Conservation (phyloP, 2,888 invertebrate species). For the Dione vanillae region DNA sequence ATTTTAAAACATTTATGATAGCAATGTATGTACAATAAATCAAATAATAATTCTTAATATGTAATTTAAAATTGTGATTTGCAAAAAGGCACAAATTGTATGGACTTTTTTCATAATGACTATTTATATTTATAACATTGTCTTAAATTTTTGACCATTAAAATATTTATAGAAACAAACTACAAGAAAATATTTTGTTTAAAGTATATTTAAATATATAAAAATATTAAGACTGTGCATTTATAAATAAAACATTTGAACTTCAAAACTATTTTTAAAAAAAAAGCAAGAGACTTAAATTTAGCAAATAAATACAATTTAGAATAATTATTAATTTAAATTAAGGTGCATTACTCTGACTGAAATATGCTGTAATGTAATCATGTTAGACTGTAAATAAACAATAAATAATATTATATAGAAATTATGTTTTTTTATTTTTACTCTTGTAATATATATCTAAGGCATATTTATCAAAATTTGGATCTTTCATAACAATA, state of each 20-base stretch:
- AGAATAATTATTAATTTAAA: neutral
- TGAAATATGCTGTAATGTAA: slow-evolving; percentile 55
- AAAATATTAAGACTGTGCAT: neutral
- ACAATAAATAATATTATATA: slow-evolving; percentile 43
- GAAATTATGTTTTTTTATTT: slow-evolving; percentile 57
- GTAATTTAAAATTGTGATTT: neutral
- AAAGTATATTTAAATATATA: neutral
- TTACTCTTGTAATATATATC: slow-evolving; percentile 80
- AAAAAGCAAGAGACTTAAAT: slow-evolving; percentile 10
- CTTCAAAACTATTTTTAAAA: neutral
- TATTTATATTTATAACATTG: neutral
- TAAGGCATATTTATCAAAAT: slow-evolving; percentile 88
- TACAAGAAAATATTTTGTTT: neutral
- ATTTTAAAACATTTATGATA: slow-evolving; percentile 5
- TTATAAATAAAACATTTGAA: neutral
- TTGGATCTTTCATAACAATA: slow-evolving; percentile 86
- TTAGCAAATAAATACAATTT: neutral
- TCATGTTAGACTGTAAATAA: slow-evolving; percentile 45
- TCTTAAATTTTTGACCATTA: neutral
- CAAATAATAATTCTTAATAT: neutral
- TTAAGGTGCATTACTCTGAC: slow-evolving; percentile 40
- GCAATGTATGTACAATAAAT: neutral
- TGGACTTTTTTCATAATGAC: neutral
- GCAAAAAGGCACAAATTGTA: neutral
- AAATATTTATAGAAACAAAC: no score